These are phyloP conservation scores for Chiloscyllium plagiosum DNA, from an alignment of 2,113 vertebrate genomes.

Conservation along the genomic window DNA sequence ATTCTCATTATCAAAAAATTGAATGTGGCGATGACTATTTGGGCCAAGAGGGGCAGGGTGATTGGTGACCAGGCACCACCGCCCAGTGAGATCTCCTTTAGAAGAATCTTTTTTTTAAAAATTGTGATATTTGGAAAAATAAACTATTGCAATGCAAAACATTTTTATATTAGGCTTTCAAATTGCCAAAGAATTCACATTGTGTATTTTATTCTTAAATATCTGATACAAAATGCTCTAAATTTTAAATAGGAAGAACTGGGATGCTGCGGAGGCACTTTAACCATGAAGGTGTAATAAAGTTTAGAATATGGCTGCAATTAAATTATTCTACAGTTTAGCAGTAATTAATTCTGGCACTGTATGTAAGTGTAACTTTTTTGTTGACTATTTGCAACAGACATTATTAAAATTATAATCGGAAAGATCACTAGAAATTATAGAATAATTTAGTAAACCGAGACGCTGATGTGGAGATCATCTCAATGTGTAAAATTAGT, in stretches of 20 bases:
- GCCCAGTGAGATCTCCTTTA: neutral
- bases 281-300: neutral
- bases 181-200: neutral
- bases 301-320: neutral
- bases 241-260: neutral
- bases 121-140: neutral
- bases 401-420: constrained; percentile 12
- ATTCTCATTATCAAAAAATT: neutral
- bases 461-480: neutral
- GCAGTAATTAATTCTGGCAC: constrained; percentile 12
- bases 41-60: neutral
- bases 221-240: neutral
- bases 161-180: neutral
- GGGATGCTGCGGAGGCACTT: neutral
- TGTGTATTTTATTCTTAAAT: neutral
- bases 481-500: neutral
- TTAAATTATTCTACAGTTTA: neutral
- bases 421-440: neutral
- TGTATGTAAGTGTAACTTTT: neutral
- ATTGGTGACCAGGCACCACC: neutral
- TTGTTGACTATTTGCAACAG: neutral
- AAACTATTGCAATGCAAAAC: neutral
- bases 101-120: neutral
- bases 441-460: neutral
- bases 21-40: neutral